Conservation (phyloP, 2,888 invertebrate genomes). For the Agonopterix heracliana region DNA sequence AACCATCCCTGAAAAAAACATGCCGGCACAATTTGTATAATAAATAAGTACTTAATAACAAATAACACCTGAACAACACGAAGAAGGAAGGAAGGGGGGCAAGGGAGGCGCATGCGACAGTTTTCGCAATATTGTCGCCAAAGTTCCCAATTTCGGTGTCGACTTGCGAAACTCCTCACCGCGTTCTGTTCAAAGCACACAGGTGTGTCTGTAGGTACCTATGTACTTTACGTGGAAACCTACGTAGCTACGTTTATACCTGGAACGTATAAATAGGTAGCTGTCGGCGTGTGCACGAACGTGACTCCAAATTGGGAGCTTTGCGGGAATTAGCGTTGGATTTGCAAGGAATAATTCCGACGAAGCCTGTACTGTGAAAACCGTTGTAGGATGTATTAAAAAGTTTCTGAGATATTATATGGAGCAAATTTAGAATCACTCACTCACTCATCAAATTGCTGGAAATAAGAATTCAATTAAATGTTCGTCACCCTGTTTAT, state of each 20-base stretch:
- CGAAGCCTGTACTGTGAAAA: slow-evolving; percentile 12
- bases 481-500: too few species aligned
- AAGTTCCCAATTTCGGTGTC: slow-evolving; percentile 67
- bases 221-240: too few species aligned
- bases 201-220: slow-evolving; percentile 35
- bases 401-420: too few species aligned
- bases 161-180: slow-evolving; percentile 68
- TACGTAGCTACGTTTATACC: background rate
- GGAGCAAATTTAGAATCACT: too few species aligned
- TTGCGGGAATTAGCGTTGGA: slow-evolving; percentile 57
- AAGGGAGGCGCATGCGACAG: slow-evolving; percentile 30
- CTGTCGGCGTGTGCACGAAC: slow-evolving; percentile 29
- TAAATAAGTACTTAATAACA: too few species aligned
- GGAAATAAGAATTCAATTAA: too few species aligned
- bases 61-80: too few species aligned
- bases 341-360: slow-evolving; percentile 52
- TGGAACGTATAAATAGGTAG: slow-evolving; percentile 17
- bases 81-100: background rate
- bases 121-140: slow-evolving; percentile 65
- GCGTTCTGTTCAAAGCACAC: slow-evolving; percentile 41
- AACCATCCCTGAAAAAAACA: slow-evolving; percentile 1
- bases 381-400: background rate
- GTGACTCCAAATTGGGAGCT: slow-evolving; percentile 58
- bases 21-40: background rate
- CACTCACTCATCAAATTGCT: too few species aligned